Evolutionary conservation across 1,140 invertebrate species (phyloP).

Genomic region (Steinernema feltiae): DNA sequence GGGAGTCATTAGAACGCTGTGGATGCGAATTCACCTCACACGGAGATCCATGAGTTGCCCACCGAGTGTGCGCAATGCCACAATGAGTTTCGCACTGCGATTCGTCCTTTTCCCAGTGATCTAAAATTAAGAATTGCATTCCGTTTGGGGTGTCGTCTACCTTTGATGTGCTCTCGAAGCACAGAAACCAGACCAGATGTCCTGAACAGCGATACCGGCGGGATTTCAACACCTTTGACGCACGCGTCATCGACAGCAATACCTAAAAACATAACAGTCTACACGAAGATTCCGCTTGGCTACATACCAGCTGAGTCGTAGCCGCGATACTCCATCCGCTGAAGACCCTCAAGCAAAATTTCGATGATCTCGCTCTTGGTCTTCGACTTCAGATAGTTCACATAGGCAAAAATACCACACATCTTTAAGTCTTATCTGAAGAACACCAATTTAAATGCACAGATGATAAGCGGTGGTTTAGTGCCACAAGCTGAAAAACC

Average conservation of each 20-base stretch:
- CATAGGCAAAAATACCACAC: neutral
- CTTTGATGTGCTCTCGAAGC: neutral
- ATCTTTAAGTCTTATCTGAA: neutral
- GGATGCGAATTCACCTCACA: constrained; percentile 89
- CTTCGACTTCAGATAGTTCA: neutral
- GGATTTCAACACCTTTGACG: neutral
- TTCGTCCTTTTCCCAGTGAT: too few relatives aligned
- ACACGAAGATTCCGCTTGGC: neutral
- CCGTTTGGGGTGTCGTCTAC: neutral
- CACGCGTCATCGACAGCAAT: neutral
- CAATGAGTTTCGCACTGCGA: constrained; percentile 74
- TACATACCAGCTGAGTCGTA: constrained; percentile 79
- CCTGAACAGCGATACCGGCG: constrained; percentile 76
- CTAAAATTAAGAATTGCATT: neutral
- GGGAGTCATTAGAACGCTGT: constrained; percentile 78
- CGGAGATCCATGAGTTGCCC: constrained; percentile 97
- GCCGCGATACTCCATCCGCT: constrained; percentile 90
- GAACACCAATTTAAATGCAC: too few relatives aligned
- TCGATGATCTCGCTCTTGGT: neutral
- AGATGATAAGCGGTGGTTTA: too few relatives aligned
- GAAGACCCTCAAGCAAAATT: constrained; percentile 82
- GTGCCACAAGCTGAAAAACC: too few relatives aligned
- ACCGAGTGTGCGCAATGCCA: constrained; percentile 96
- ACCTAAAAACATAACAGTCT: neutral
- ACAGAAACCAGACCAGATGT: neutral